A percentile compares a stretch with the other conserved stretches of the same genome.
phyloP scores from a whole-genome alignment of 2,797 vertebrate species.

The Rousettus madagascariensis region DNA sequence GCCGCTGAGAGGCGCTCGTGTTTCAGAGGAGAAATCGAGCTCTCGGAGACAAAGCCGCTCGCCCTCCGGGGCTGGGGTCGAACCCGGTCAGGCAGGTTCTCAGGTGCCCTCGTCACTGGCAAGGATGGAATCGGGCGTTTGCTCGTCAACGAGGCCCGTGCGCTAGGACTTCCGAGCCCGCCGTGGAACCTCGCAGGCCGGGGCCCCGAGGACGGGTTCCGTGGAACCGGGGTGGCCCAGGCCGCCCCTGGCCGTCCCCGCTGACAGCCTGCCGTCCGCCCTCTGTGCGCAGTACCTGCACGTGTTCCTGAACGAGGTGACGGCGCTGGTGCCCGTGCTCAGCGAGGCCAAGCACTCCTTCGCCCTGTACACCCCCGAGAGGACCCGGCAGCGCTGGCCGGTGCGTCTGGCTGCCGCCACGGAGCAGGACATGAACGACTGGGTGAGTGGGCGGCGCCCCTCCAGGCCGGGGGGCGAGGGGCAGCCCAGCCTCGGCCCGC shows the following conservation, averaged over 20 bases:
- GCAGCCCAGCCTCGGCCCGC: neutral
- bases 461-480: accelerated
- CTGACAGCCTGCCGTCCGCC: neutral
- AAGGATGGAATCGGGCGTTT: too few species aligned
- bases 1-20: accelerated
- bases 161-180: accelerated
- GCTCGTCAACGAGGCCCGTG: accelerated
- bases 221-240: neutral
- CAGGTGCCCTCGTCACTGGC: accelerated
- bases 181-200: neutral
- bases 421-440: constrained; percentile 97
- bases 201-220: accelerated
- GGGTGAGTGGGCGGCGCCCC: constrained; percentile 85
- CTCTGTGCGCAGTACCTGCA: constrained; percentile 91
- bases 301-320: constrained; percentile 96
- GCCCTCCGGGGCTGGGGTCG: neutral
- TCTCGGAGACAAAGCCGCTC: accelerated
- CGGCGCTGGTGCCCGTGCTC: constrained; percentile 94
- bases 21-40: neutral
- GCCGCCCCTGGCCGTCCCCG: neutral
- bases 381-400: constrained; percentile 95
- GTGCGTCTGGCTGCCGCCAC: constrained; percentile 93
- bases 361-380: constrained; percentile 95
- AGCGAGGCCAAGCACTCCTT: constrained; percentile 95
- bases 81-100: accelerated